A percentile compares a stretch with the other conserved stretches of the same genome.
These are phyloP conservation scores for Buphagus erythrorhynchus DNA, from an alignment of 2,797 vertebrate genomes.

Conservation along the genomic window DNA sequence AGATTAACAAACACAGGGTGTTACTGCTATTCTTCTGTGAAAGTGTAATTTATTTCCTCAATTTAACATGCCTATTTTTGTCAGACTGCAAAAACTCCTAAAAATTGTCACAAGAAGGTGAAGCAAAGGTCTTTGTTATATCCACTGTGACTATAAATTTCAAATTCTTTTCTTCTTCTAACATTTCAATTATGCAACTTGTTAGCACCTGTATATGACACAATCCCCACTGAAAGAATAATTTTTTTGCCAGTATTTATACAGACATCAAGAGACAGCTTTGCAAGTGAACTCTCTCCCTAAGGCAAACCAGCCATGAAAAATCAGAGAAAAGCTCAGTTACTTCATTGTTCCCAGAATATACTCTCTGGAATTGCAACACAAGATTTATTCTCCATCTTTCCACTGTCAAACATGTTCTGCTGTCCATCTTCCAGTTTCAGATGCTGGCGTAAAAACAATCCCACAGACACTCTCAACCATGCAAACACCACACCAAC, in stretches of 20 bases:
- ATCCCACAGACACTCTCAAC: background rate
- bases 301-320: background rate
- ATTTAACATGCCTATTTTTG: constrained; percentile 18
- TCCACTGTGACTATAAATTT: background rate
- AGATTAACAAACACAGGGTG: background rate
- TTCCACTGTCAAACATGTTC: background rate
- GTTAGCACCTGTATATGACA: background rate
- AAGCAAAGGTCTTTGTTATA: background rate
- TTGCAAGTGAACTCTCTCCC: background rate
- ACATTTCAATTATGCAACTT: background rate
- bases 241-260: background rate
- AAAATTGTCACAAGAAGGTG: background rate
- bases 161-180: background rate
- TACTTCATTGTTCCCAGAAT: constrained; percentile 7
- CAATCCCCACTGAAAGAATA: background rate
- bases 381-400: background rate
- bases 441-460: constrained; percentile 27
- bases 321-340: background rate
- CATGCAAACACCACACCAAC: background rate
- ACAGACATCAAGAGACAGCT: background rate
- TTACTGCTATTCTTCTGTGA: background rate
- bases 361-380: background rate
- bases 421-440: background rate
- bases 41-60: background rate
- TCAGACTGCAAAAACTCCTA: background rate